Percentiles rank a stretch among this genome's conserved stretches.
Conservation (phyloP, 2,797 vertebrate genomes). For the Caiman crocodilus region DNA sequence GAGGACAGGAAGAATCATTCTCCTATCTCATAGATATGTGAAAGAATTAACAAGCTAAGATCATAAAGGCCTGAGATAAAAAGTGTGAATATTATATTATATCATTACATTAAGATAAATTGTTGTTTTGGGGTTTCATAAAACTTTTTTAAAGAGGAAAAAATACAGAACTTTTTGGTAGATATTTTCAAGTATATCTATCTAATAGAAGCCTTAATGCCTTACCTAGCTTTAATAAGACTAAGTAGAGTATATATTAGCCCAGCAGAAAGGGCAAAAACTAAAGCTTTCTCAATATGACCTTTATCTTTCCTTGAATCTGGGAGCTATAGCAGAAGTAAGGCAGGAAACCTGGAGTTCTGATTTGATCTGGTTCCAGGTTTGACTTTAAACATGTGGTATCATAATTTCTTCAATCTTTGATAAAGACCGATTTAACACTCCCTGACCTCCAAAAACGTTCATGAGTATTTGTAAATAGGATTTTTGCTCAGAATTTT, state of each 20-base stretch:
- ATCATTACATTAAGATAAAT: not conserved
- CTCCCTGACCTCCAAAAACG: not conserved
- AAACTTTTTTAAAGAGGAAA: not conserved
- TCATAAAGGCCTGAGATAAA: not conserved
- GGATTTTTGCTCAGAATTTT: not conserved
- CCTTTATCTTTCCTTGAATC: too few species aligned
- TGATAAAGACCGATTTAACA: not conserved
- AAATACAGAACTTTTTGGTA: not conserved
- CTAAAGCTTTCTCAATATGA: too few species aligned
- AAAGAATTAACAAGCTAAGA: not conserved
- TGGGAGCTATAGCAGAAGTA: too few species aligned
- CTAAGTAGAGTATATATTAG: too few species aligned
- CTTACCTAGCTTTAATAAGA: too few species aligned
- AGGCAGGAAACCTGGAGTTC: not conserved
- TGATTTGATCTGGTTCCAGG: not conserved
- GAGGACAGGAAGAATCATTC: not conserved
- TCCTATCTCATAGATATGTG: not conserved
- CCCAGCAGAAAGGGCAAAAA: too few species aligned
- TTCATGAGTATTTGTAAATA: not conserved
- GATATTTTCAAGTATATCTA: not conserved
- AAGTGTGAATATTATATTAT: not conserved
- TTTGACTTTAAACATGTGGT: not conserved
- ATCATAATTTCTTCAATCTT: not conserved
- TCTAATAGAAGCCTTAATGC: too few species aligned
- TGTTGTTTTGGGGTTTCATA: not conserved